Percentiles rank a stretch among this genome's conserved stretches.
These are phyloP conservation scores for Amazona guildingii DNA, from an alignment of 2,113 vertebrate species.

Conservation along the genomic window DNA sequence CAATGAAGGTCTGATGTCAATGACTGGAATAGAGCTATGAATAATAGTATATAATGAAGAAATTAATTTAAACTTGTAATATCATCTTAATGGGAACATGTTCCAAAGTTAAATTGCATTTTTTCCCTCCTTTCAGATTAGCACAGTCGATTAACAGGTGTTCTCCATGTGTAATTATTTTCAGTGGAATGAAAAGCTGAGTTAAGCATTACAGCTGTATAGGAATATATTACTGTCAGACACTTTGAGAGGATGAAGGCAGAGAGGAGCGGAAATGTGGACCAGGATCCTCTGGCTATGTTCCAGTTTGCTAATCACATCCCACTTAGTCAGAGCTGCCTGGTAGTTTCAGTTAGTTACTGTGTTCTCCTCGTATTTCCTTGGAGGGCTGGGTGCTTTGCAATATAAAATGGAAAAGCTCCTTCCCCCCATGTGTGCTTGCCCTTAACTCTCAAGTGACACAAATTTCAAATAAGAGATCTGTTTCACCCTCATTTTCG, in stretches of 20 bases:
- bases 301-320: conserved; percentile 33
- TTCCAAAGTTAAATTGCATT: conserved; percentile 43
- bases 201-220: not conserved
- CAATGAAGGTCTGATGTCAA: not conserved
- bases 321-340: conserved; percentile 3
- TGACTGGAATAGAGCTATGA: conserved; percentile 1
- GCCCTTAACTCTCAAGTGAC: not conserved
- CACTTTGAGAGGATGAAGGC: not conserved
- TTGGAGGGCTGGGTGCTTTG: not conserved
- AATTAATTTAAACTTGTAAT: conserved; percentile 66
- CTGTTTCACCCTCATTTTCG: not conserved
- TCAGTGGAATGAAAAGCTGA: conserved; percentile 7
- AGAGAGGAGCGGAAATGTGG: not conserved
- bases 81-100: conserved; percentile 25
- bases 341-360: conserved; percentile 27
- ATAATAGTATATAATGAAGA: conserved; percentile 46
- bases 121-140: conserved; percentile 40
- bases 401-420: conserved; percentile 16
- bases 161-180: conserved; percentile 56
- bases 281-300: conserved; percentile 5
- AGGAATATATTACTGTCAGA: not conserved
- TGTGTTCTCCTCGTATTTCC: not conserved
- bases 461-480: not conserved
- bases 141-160: conserved; percentile 51
- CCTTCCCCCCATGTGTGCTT: not conserved